phyloP scores from a whole-genome alignment of 2,797 vertebrate genomes.

The Danionella dracula region DNA sequence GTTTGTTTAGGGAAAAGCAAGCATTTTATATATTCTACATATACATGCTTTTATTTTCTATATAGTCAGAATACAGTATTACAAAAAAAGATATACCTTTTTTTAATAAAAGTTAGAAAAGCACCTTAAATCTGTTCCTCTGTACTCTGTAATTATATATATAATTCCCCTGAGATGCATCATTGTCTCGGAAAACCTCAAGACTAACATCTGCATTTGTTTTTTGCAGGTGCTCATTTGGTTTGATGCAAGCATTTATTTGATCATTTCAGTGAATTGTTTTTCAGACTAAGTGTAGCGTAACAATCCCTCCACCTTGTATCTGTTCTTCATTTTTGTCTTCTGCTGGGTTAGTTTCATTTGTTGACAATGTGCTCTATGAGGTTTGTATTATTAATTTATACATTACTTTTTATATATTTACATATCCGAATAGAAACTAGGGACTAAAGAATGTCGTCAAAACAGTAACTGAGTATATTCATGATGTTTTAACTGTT shows the following conservation, averaged over 20 bases:
- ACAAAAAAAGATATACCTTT: no score
- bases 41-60: background rate
- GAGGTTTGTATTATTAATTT: no score
- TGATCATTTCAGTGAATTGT: conserved; percentile 35
- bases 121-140: conserved; percentile 17
- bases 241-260: conserved; percentile 55
- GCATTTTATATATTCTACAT: no score
- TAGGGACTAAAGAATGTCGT: no score
- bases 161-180: conserved; percentile 1
- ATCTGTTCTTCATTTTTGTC: no score
- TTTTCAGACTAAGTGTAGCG: conserved; percentile 29
- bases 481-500: no score
- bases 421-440: no score
- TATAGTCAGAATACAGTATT: background rate
- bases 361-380: no score
- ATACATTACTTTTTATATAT: no score
- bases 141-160: conserved; percentile 27
- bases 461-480: no score
- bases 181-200: conserved; percentile 58
- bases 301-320: conserved; percentile 22
- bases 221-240: conserved; percentile 75
- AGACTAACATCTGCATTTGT: conserved; percentile 63
- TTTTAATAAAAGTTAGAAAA: background rate
- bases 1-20: no score
- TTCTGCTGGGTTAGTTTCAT: no score